Evolutionary conservation across 1,140 invertebrate genomes (phyloP), one percentile per base, ranked within the genome.

Genomic region (Oreohelix idahoensis): DNA sequence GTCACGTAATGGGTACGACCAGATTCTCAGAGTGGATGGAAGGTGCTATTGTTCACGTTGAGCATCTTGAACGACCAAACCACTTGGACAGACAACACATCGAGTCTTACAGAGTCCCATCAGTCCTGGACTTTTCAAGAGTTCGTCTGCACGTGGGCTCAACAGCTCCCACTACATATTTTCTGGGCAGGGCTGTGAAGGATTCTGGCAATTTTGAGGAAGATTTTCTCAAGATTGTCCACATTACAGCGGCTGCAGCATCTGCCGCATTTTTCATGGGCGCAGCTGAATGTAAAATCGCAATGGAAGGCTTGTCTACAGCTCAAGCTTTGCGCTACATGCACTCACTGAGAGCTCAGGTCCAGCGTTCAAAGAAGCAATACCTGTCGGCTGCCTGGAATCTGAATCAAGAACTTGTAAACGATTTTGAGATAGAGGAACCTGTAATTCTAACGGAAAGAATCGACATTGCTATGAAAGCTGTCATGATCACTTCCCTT

Each of bases 341-440:
- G 88, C 58, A 70, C 11, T 82, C 86, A 26, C 84, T 89, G 10
- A 66, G 85, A 20, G 83, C 83, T 29, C 87, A 89, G 26, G 85
- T 89, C 17, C 85, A 85, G 69, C 76, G 85, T n/a, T 81, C 76
- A 35, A 85, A 78, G 42, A 87, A 81, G 42, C 88, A 89, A 77
- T 82, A 84, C 32, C 49, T 89, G 36, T 89, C 88, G 13, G 88
- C 88, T 20, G 86, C 88, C 29, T 89, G 88, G 88, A 88, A 88
- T 58, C 81, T 89, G n/a, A 89, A 89, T 75, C 88, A 89, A 71
- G 70, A 71, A 0, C 53, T 89, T 4, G 17, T 51, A 0, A 86
- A 87, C 45, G 88, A 89, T 81, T 89, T 79, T 71, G 84, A 88
- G 74, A 70, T 20, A 8, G 71, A 82, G 8, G 36, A 45, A 17